Evolutionary conservation across 37 sponge, comb jelly and placozoan species (phyloP).

Genomic region (Ianthella basta): DNA sequence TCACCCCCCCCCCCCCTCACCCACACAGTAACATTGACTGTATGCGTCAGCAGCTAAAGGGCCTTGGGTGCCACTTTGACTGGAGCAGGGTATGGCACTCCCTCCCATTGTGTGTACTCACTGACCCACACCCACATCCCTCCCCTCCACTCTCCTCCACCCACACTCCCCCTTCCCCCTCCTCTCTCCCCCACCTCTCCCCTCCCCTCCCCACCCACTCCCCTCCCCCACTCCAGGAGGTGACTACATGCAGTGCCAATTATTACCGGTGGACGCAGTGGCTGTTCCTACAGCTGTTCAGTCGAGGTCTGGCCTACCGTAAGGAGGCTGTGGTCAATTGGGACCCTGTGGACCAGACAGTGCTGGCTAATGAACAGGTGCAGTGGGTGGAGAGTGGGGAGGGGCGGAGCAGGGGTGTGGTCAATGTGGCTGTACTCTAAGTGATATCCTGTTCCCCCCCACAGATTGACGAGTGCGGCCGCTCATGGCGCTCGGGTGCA

Average conservation of each 20-base stretch:
- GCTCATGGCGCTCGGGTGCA: slow-evolving; percentile 89
- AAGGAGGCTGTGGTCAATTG: slow-evolving; percentile 85
- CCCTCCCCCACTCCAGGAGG: slow-evolving; percentile 51
- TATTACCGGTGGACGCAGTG: slow-evolving; percentile 95
- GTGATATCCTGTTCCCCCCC: too few species aligned
- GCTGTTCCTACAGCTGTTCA: slow-evolving; percentile 84
- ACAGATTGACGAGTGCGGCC: slow-evolving; percentile 76
- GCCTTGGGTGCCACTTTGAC: slow-evolving; percentile 82
- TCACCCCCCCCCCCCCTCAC: neutral
- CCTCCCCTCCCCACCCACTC: too few species aligned
- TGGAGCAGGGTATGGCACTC: slow-evolving; percentile 67
- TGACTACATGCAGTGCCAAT: slow-evolving; percentile 74
- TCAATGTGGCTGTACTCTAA: too few species aligned
- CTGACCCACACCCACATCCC: too few species aligned
- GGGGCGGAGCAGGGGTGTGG: neutral
- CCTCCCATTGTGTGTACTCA: too few species aligned
- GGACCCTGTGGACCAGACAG: slow-evolving; percentile 93
- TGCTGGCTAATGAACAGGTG: slow-evolving; percentile 91
- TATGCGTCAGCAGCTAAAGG: slow-evolving; percentile 70
- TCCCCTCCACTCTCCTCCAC: too few species aligned
- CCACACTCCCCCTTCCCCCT: too few species aligned
- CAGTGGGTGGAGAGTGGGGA: neutral
- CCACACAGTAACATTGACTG: slow-evolving; percentile 67
- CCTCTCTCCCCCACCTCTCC: too few species aligned
- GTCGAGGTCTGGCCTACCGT: slow-evolving; percentile 77